Evolutionary conservation across 2,797 vertebrate genomes (phyloP), one percentile per base, ranked within the genome.

Genomic region (Scomberomorus guttatus): DNA sequence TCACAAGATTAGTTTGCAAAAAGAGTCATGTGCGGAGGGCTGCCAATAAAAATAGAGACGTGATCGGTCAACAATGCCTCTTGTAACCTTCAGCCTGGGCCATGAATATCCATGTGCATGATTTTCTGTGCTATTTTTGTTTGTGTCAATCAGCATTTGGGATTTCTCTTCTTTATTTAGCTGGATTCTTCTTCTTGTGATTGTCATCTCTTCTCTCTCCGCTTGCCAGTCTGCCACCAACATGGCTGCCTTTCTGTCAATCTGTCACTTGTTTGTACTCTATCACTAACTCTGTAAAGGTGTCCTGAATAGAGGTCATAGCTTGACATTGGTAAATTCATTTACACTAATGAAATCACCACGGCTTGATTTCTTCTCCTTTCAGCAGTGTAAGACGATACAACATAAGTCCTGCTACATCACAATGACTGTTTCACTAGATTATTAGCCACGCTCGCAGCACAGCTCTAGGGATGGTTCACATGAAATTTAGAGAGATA

Each of bases 11-110:
- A 79, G 77, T 79, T 80, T 75, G 37, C 79, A 85, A 84, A 84
- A 85, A 75, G 61, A 80, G 80, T 86, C 77, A 73, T 68, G 79
- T 75, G 68, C 20, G 20, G 51, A 58, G 79, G 51, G 37, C 3
- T 24, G 81, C 17, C 15, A 52, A 72, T 83, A 82, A 85, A 92
- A 91, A 93, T 89, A 90, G 88, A 92, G 71, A 61, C 1, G 61
- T 90, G 92, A 86, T 90, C 86, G 84, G 92, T 92, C 91, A 92
- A 93, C 90, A 90, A 93, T 93, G 90, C 88, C 50, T 78, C 69
- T 70, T 72, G 5, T 86, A 91, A 94, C 89, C 87, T 93, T 93
- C 57, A 61, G 64, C 66, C 60, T 12, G 54, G 60, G 39, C 37
- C 2, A 11, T 29, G 64, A 57, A 72, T 32, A 55, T 67, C 72